Percentiles rank a stretch among this genome's conserved stretches.
phyloP scores from a whole-genome alignment of 2,888 invertebrate genomes.

The Vesta saturnalis region DNA sequence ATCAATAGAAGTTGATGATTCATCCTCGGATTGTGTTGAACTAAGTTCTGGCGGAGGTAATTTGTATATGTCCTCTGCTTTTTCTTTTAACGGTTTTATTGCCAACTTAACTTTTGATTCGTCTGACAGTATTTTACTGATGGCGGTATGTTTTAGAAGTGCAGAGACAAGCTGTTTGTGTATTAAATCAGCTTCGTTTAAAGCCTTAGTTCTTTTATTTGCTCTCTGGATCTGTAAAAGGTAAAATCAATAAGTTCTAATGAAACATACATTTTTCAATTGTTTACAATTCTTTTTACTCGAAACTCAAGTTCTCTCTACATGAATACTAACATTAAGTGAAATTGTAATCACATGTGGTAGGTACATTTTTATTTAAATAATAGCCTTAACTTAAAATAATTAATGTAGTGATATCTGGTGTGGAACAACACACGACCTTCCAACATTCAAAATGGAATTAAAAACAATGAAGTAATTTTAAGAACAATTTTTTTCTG shows the following conservation, averaged over 20 bases:
- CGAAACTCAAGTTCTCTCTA: too few species aligned
- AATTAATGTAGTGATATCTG: too few species aligned
- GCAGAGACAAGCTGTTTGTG: conserved; percentile 78
- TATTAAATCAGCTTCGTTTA: conserved; percentile 76
- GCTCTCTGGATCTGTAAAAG: conserved; percentile 76
- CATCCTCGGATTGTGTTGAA: conserved; percentile 54
- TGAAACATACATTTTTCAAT: too few species aligned
- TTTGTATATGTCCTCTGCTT: conserved; percentile 72
- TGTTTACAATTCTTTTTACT: too few species aligned
- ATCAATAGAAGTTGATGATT: conserved; percentile 39
- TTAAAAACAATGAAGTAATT: too few species aligned
- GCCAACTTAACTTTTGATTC: conserved; percentile 60
- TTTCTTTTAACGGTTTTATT: conserved; percentile 13
- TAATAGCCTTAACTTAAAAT: too few species aligned
- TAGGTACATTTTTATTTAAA: too few species aligned
- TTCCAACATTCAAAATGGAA: too few species aligned
- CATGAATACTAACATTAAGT: too few species aligned
- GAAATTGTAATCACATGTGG: too few species aligned
- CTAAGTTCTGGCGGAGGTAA: conserved; percentile 65
- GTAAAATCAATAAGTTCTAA: neutral
- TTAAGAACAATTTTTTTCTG: too few species aligned
- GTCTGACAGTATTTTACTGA: conserved; percentile 72
- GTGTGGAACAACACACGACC: too few species aligned
- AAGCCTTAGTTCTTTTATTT: conserved; percentile 75
- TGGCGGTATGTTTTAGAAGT: conserved; percentile 80